Evolutionary conservation across 2,113 vertebrate species (phyloP).

Genomic region (Hippotragus niger): DNA sequence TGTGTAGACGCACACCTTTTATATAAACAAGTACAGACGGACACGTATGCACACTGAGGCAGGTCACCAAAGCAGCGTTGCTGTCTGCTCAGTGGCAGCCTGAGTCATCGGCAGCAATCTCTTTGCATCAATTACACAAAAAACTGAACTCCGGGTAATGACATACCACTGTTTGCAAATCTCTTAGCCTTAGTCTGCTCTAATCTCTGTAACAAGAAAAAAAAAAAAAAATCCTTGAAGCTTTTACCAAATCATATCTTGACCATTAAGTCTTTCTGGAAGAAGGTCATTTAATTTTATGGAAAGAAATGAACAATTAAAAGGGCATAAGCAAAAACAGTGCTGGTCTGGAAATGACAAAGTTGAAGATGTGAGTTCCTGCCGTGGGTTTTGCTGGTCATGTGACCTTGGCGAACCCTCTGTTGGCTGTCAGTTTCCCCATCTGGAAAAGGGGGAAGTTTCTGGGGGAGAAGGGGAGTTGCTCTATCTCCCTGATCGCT

Average conservation of each 20-base stretch:
- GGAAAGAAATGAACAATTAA: constrained; percentile 65
- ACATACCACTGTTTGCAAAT: constrained; percentile 11
- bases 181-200: constrained; percentile 1
- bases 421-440: neutral
- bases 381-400: fast-evolving
- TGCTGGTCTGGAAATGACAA: neutral
- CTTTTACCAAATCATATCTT: constrained; percentile 64
- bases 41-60: neutral
- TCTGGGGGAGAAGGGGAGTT: fast-evolving
- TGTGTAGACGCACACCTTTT: neutral
- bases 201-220: constrained; percentile 51
- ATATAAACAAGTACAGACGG: neutral
- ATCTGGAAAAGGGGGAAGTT: neutral
- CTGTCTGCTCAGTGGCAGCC: neutral
- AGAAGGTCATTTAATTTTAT: constrained; percentile 65
- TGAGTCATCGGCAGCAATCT: neutral
- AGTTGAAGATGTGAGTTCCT: neutral
- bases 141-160: constrained; percentile 23
- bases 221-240: constrained; percentile 57
- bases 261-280: constrained; percentile 63
- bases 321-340: neutral
- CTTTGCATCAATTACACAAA: constrained; percentile 42
- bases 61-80: neutral
- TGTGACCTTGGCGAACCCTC: neutral
- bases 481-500: neutral